Base-by-base conservation (phyloP, 2,113 vertebrate genomes). In the Connochaetes taurinus region DNA sequence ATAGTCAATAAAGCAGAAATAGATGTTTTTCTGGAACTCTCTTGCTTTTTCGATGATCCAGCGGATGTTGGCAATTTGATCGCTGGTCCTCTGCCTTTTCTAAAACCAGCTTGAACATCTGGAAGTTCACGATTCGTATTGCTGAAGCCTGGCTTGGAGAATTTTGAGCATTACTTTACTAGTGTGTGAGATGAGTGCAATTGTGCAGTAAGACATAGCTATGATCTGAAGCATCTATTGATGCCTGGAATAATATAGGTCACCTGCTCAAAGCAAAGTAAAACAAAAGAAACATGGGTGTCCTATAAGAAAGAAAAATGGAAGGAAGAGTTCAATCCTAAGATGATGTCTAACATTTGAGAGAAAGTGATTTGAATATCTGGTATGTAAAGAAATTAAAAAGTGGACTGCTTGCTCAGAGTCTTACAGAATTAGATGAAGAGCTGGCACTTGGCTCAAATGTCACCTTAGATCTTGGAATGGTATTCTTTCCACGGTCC, bases 381-480 rank as follows among this genome's bases (percentile, higher is more conserved):
- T 96, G 43, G 23, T n/a, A 2, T 52, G 31, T 33, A 94, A 91
- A 95, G 71, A 88, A 95, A 57, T 45, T 84, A 45, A 91, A 76
- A 86, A 85, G 25, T 81, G 15, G 15, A 62, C 25, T 57, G 16
- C 31, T 87, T 87, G 25, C 31, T 13, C 60, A 90, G 36, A 88
- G 43, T 57, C 60, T 60, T 10, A 45, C 19, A 89, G 13, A 87
- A 90, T 67, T 87, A 23, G 52, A 16, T 25, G 7, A 40, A 83
- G 50, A 71, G 6, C 40, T 52, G 80, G 21, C 7, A 71, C 47
- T 7, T 82, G n/a, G 60, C n/a, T 2, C 25, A 87, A 67, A 67
- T 55, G 33, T 36, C 47, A 16, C 17, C n/a, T 21, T 31, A 40
- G 14, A 33, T 58, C 8, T 74, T 23, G n/a, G 23, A 8, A 16